Percentiles rank a stretch among this genome's conserved stretches.
Evolutionary conservation across 2,888 invertebrate genomes (phyloP).

Genomic region (Cremastinae sp.): DNA sequence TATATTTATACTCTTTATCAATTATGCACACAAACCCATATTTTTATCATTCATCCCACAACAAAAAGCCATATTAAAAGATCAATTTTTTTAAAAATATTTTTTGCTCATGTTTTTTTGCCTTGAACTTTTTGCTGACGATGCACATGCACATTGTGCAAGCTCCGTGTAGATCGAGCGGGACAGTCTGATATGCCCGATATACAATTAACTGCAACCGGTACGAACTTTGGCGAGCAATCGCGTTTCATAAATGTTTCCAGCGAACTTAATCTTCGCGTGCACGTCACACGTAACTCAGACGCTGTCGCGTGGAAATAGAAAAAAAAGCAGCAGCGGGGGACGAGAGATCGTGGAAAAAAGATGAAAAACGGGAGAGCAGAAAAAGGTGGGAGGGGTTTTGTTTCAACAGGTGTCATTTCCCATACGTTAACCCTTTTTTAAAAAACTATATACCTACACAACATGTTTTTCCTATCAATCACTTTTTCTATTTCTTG

Average conservation of each 20-base stretch:
- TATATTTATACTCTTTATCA: too few species aligned
- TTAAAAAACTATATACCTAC: not conserved
- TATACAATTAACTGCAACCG: conserved; percentile 26
- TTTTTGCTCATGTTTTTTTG: too few species aligned
- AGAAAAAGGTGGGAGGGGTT: conserved; percentile 2
- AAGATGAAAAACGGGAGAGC: not conserved
- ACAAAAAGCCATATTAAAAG: too few species aligned
- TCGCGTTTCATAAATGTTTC: conserved; percentile 25
- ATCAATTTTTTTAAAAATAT: too few species aligned
- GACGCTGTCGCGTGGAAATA: too few species aligned
- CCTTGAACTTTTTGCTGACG: too few species aligned
- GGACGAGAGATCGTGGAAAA: not conserved
- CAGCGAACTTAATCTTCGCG: too few species aligned
- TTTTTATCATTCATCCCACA: too few species aligned
- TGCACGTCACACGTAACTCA: too few species aligned
- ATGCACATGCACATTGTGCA: too few species aligned
- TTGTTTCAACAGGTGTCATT: conserved; percentile 49
- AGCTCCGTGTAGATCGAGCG: conserved; percentile 7
- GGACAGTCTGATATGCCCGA: conserved; percentile 7
- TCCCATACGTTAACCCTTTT: conserved; percentile 15
- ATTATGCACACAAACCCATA: too few species aligned
- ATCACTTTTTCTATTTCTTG: not conserved
- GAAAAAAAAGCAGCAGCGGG: too few species aligned
- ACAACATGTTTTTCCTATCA: not conserved
- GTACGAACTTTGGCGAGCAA: not conserved